Conservation (phyloP, 2,113 vertebrate species). For the Notechis scutatus region DNA sequence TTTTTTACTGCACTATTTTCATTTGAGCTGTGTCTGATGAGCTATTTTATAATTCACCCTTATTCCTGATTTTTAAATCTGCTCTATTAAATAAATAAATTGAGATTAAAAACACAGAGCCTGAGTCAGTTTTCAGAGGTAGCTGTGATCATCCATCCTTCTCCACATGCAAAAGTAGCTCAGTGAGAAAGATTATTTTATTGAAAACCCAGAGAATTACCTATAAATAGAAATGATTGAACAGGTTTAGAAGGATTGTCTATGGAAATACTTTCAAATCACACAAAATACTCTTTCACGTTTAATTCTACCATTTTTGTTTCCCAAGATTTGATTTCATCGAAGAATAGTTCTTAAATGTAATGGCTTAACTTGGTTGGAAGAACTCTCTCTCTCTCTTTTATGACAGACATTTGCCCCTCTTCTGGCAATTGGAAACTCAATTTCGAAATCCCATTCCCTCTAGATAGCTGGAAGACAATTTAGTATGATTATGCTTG, state of each 20-base stretch:
- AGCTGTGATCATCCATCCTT: background rate
- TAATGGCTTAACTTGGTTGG: background rate
- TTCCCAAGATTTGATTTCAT: background rate
- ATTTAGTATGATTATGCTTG: background rate
- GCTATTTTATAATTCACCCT: background rate
- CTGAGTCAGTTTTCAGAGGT: background rate
- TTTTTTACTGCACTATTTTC: background rate
- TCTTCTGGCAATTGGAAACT: background rate
- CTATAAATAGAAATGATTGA: background rate
- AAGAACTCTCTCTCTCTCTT: background rate
- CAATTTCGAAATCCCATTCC: background rate
- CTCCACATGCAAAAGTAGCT: background rate
- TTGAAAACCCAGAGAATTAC: background rate
- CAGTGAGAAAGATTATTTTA: background rate
- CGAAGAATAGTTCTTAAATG: background rate
- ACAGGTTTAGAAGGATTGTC: background rate
- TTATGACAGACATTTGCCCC: background rate
- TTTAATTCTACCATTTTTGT: background rate
- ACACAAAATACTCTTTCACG: background rate
- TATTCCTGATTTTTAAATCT: background rate
- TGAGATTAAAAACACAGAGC: background rate
- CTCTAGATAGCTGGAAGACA: slow-evolving; percentile 1
- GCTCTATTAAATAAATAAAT: background rate
- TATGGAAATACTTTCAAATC: background rate
- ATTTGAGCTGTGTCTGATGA: background rate